Conservation (phyloP, 2,113 vertebrate species). For the Mus pahari region DNA sequence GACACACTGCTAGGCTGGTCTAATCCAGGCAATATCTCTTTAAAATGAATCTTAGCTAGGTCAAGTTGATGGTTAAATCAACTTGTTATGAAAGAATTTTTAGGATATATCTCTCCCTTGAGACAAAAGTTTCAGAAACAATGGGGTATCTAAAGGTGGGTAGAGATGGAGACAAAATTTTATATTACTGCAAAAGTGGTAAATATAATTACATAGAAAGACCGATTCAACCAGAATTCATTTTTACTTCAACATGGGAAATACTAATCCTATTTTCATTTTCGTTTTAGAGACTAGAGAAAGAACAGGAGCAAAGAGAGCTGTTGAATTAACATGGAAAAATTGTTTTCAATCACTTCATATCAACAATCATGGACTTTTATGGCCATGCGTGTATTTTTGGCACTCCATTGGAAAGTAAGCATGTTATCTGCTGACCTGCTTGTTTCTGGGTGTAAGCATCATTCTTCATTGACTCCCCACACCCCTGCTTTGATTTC, state of each 20-base stretch:
- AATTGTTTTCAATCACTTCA: neutral
- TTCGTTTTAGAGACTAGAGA: neutral
- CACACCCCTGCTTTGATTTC: neutral
- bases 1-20: neutral
- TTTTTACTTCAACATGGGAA: neutral
- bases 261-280: neutral
- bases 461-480: neutral
- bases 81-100: neutral
- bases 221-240: neutral
- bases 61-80: neutral
- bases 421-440: neutral
- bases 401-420: neutral
- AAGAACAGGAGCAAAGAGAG: neutral
- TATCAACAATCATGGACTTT: neutral
- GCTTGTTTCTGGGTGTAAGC: neutral
- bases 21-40: neutral
- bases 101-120: neutral
- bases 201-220: neutral
- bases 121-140: neutral
- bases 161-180: neutral
- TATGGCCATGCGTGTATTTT: neutral
- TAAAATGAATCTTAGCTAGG: neutral
- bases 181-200: neutral
- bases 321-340: neutral
- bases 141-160: rapidly evolving